phyloP scores from a whole-genome alignment of 2,888 invertebrate species.

The Euzetes globulus region DNA sequence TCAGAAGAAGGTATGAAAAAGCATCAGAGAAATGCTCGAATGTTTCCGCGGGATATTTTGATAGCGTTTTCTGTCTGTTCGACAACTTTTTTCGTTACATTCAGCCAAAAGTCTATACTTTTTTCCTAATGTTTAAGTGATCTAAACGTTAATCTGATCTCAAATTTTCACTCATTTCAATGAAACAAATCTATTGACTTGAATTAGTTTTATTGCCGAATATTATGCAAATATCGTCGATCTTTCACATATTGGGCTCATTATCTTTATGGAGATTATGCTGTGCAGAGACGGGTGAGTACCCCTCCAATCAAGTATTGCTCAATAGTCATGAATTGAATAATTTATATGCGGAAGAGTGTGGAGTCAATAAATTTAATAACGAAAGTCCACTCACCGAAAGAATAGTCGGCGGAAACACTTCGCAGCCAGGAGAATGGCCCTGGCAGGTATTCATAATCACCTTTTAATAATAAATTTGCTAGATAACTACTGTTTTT shows the following conservation, averaged over 20 bases:
- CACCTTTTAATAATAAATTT: neutral
- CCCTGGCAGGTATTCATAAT: conserved; percentile 66
- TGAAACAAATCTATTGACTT: neutral
- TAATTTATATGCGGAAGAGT: conserved; percentile 12
- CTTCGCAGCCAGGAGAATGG: conserved; percentile 69
- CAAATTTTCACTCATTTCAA: neutral
- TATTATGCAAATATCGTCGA: conserved; percentile 20
- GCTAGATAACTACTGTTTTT: neutral
- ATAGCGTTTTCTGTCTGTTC: neutral
- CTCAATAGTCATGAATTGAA: neutral
- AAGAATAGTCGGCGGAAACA: conserved; percentile 67
- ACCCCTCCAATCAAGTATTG: neutral
- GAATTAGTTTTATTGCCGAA: neutral
- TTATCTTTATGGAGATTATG: neutral
- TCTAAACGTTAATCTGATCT: neutral
- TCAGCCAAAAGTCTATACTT: neutral
- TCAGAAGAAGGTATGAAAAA: neutral
- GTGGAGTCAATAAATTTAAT: conserved; percentile 38
- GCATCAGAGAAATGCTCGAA: neutral
- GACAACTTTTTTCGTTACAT: neutral
- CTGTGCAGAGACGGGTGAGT: neutral
- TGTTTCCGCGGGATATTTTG: conserved; percentile 1
- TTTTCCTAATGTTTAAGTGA: neutral
- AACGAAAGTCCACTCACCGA: conserved; percentile 40
- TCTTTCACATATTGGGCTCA: conserved; percentile 1